phyloP scores from a whole-genome alignment of 2,797 vertebrate genomes.

The Luscinia megarhynchos region DNA sequence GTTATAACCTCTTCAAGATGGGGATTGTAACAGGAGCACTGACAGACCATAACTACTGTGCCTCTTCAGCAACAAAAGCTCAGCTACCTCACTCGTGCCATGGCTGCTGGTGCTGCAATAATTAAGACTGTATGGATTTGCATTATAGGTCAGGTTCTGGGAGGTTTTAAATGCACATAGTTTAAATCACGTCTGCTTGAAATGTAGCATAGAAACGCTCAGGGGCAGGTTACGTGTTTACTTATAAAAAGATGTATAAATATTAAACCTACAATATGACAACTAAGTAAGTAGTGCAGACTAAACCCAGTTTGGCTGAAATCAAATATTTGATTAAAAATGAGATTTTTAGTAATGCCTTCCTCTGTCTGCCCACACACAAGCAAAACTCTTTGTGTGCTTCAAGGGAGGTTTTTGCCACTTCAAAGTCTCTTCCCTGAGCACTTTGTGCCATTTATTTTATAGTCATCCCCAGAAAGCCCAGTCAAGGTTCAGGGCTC shows the following conservation, averaged over 20 bases:
- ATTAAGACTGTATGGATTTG: conserved; percentile 79
- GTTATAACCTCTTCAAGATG: conserved; percentile 79
- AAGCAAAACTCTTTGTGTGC: not conserved
- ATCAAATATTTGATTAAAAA: conserved; percentile 35
- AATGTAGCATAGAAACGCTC: conserved; percentile 56
- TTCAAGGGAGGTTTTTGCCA: not conserved
- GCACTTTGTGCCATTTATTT: not conserved
- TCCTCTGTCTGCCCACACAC: not conserved
- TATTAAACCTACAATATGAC: not conserved
- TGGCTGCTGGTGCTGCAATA: conserved; percentile 75
- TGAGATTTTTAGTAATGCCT: not conserved
- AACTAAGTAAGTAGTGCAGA: conserved; percentile 30
- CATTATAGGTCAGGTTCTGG: conserved; percentile 77
- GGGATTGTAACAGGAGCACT: conserved; percentile 75
- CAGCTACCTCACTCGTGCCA: conserved; percentile 62
- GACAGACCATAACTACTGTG: conserved; percentile 77
- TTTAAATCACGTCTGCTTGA: conserved; percentile 69
- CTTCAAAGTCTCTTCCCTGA: not conserved
- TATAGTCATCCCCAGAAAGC: not conserved
- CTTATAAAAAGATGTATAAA: not conserved
- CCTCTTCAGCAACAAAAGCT: conserved; percentile 72
- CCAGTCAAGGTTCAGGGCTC: not conserved
- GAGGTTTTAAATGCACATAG: conserved; percentile 71
- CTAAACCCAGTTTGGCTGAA: conserved; percentile 47
- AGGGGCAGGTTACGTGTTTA: conserved; percentile 39